Evolutionary conservation across 2,797 vertebrate species (phyloP), one percentile per base, ranked within the genome.

Genomic region (Gymnothorax reevesii): DNA sequence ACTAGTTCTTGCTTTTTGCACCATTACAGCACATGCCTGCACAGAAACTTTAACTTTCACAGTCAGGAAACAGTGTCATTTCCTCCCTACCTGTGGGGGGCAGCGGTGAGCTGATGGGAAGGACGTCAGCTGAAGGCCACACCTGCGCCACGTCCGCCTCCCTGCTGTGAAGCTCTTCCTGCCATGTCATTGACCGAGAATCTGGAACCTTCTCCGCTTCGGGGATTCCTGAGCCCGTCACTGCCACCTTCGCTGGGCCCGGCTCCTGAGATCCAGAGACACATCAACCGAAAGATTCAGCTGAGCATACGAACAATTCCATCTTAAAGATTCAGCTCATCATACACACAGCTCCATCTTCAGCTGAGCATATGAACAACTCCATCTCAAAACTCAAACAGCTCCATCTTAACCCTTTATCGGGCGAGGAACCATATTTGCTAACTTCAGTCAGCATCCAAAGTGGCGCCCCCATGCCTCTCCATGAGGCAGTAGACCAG

Each of bases 151-250:
- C 94, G 17, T 96, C 96, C 0, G 93, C 94, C 88, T 96, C 96
- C 88, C 96, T 94, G 92, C 94, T 95, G 84, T 94, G 96, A 85
- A 96, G 92, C 91, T 96, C 96, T 90, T 97, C 96, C 89, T 96
- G 96, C 96, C 96, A 97, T 90, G 96, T 96, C 89, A 96, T 95
- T 82, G 96, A 96, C 87, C 95, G 96, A 3, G 96, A 96, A 92
- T 97, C 96, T 0, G 95, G 96, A 83, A 94, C 94, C 89, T 95
- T 96, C 87, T 96, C 96, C 0, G 93, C 93, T 87, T 97, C 96
- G 0, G 96, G 96, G 89, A 97, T 96, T 1, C 96, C 96, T 0
- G 95, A 94, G 71, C 95, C 95, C 0, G 96, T 96, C 86, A 96
- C 95, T 1, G 96, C 95, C 22, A 97, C 96, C 90, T 97, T 97